Conservation (phyloP, 2,888 invertebrate species). For the Drosophila histrio region DNA sequence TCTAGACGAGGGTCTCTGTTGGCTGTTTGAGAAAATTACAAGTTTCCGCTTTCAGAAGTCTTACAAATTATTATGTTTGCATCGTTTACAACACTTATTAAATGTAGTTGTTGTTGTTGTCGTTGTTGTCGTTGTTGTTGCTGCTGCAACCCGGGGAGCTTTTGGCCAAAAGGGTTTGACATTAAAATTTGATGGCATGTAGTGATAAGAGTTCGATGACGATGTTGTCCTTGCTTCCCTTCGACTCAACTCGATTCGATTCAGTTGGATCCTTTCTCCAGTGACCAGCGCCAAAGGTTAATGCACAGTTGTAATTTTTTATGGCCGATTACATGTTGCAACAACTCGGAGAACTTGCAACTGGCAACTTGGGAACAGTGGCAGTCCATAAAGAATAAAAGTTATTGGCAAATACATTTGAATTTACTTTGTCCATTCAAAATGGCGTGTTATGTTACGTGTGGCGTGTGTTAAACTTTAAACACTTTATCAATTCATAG, state of each 20-base stretch:
- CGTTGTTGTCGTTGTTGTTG: conserved; percentile 13
- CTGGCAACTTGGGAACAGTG: conserved; percentile 45
- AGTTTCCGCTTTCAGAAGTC: conserved; percentile 81
- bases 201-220: conserved; percentile 75
- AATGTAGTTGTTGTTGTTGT: conserved; percentile 41
- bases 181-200: conserved; percentile 79
- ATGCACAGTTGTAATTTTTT: conserved; percentile 79
- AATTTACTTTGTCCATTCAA: conserved; percentile 64
- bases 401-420: conserved; percentile 77
- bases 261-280: conserved; percentile 28
- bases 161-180: conserved; percentile 72
- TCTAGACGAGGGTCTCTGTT: conserved; percentile 34
- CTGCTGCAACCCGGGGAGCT: conserved; percentile 11
- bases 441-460: conserved; percentile 13
- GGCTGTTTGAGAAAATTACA: conserved; percentile 76
- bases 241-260: conserved; percentile 38
- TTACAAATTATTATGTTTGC: conserved; percentile 79
- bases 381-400: conserved; percentile 75
- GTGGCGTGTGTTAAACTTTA: conserved; percentile 4
- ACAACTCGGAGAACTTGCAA: conserved; percentile 14
- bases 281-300: conserved; percentile 69
- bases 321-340: conserved; percentile 77
- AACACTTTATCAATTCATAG: conserved; percentile 21
- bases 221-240: conserved; percentile 55
- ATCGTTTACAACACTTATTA: conserved; percentile 79